phyloP scores from a whole-genome alignment of 2,888 invertebrate species.

The Siphlonurus alternatus region DNA sequence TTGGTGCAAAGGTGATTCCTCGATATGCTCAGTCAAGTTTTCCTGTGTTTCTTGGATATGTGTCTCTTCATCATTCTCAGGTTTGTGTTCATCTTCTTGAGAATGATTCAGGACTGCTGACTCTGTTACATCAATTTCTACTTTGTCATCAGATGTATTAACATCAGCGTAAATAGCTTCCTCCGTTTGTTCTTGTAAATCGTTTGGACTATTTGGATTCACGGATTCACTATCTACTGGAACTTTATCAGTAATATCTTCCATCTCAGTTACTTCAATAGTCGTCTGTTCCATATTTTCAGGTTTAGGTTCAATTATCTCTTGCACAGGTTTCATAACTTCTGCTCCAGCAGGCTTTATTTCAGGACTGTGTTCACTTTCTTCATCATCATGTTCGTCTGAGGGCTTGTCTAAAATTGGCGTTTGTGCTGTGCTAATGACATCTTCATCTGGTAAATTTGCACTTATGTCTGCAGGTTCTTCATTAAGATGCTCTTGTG shows the following conservation, averaged over 20 bases:
- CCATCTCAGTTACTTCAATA: conserved; percentile 13
- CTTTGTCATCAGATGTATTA: conserved; percentile 10
- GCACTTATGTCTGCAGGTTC: conserved; percentile 11
- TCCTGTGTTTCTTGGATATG: conserved; percentile 11
- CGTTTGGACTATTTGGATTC: no score
- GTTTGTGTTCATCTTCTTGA: conserved; percentile 8
- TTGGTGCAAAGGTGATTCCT: conserved; percentile 10
- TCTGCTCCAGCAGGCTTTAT: not conserved
- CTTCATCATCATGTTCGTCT: conserved; percentile 5
- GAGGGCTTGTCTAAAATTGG: conserved; percentile 6
- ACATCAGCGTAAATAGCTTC: conserved; percentile 6
- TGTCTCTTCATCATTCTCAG: conserved; percentile 10
- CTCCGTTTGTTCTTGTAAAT: conserved; percentile 2
- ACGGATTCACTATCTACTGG: conserved; percentile 12
- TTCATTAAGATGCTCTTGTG: conserved; percentile 11
- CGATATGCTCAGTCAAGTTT: conserved; percentile 10
- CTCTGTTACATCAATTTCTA: conserved; percentile 3
- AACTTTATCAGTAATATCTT: conserved; percentile 9
- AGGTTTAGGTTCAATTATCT: no score
- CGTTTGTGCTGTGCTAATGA: conserved; percentile 8
- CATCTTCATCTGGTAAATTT: conserved; percentile 7
- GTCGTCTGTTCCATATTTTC: conserved; percentile 11
- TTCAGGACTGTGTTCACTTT: not conserved
- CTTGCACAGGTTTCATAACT: not conserved
- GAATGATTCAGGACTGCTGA: not conserved